Evolutionary conservation across 2,113 vertebrate species (phyloP), one percentile per base, ranked within the genome.

Genomic region (Centropristis striata): DNA sequence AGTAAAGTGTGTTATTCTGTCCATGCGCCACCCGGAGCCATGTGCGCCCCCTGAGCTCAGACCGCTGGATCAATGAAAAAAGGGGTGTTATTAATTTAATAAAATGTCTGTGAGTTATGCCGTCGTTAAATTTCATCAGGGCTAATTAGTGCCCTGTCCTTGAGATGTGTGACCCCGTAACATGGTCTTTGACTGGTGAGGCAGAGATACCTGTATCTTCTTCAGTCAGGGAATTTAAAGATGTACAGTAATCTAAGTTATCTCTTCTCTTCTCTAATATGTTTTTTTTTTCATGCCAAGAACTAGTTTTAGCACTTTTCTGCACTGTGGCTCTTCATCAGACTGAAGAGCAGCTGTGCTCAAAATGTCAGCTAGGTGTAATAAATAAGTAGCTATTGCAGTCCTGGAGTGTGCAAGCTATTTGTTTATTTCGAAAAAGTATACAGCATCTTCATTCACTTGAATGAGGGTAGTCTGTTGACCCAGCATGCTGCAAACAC

Each of bases 61-160:
- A 37, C 78, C 74, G 80, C 77, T 73, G 60, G 42, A 74, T 79
- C 67, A 57, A 69, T 83, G 51, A 64, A 64, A 47, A 59, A 44
- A 20, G n/a, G 60, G 51, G 42, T 54, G 78, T 80, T 81, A 66
- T 90, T 87, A 83, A 83, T 90, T 84, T 74, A 63, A 76, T 70
- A 73, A 84, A 87, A 63, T 8, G 36, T 73, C 55, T 72, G 21
- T 57, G 80, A 83, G 75, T 87, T 89, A 80, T 78, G 83, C 51
- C 69, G 78, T 81, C 54, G 71, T 75, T 90, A 78, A 74, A 79
- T 84, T 80, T 66, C 75, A 76, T 78, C 81, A 42, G 27, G 60
- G 54, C 68, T 88, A 85, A 90, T 92, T 83, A 76, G 28, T 10
- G 37, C 67, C 39, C 27, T 57, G 86, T 77, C 85, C 89, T 93